Conservation (phyloP, 2,888 invertebrate genomes). For the Drosophila koepferae region DNA sequence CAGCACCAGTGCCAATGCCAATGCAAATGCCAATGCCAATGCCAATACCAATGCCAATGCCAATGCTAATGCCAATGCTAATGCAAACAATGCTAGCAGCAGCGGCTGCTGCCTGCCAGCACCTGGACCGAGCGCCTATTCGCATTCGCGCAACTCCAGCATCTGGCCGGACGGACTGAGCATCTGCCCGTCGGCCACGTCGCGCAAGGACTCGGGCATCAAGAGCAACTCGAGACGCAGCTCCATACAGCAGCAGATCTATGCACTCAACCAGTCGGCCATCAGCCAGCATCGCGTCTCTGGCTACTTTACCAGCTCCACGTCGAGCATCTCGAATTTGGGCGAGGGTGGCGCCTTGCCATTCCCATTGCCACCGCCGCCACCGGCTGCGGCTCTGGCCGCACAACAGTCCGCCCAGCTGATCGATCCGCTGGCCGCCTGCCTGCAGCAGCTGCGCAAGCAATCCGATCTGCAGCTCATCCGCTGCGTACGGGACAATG, state of each 20-base stretch:
- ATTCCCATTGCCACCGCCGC: slow-evolving; percentile 62
- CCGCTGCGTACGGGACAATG: slow-evolving; percentile 94
- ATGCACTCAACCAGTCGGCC: slow-evolving; percentile 89
- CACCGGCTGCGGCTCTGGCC: slow-evolving; percentile 85
- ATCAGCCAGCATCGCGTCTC: slow-evolving; percentile 93
- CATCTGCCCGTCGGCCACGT: slow-evolving; percentile 91
- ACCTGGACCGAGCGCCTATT: slow-evolving; percentile 27
- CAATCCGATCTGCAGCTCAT: slow-evolving; percentile 96
- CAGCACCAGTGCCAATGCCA: slow-evolving; percentile 35
- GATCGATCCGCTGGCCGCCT: slow-evolving; percentile 89
- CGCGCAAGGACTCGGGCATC: slow-evolving; percentile 95
- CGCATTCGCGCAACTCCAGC: slow-evolving; percentile 79
- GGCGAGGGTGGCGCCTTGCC: slow-evolving; percentile 64
- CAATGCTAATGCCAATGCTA: slow-evolving; percentile 14
- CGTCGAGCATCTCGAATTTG: slow-evolving; percentile 87
- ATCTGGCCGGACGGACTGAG: slow-evolving; percentile 89
- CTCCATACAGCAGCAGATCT: slow-evolving; percentile 94
- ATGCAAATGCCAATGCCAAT: slow-evolving; percentile 17
- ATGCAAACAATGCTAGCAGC: slow-evolving; percentile 22
- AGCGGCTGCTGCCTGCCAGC: slow-evolving; percentile 49
- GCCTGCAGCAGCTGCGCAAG: slow-evolving; percentile 92
- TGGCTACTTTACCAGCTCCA: slow-evolving; percentile 95
- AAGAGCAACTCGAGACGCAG: slow-evolving; percentile 93
- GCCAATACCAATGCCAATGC: slow-evolving; percentile 18
- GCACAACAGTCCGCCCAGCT: slow-evolving; percentile 85